Percentiles rank a stretch among this genome's conserved stretches.
Conservation (phyloP, 1,140 invertebrate species). For the Drosophila sp. region DNA sequence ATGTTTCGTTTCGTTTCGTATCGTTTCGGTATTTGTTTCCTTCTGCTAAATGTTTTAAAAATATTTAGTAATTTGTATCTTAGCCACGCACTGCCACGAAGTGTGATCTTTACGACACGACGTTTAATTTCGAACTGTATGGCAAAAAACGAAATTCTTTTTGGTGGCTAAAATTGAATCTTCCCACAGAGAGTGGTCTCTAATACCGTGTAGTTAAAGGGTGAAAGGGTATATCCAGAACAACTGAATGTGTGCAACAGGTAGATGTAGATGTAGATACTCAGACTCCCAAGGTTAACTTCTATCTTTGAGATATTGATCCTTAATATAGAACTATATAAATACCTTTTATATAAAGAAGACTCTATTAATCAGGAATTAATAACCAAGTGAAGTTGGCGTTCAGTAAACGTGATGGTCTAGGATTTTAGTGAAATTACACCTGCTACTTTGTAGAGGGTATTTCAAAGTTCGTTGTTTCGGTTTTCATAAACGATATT, state of each 20-base stretch:
- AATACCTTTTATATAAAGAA: no score
- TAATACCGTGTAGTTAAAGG: background rate
- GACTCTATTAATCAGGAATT: no score
- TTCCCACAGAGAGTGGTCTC: slow-evolving; percentile 20
- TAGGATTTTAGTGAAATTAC: no score
- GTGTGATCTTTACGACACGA: slow-evolving; percentile 66
- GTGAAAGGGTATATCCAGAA: background rate
- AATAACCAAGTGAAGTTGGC: no score
- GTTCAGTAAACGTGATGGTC: no score
- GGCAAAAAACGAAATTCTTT: slow-evolving; percentile 60
- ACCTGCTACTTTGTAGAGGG: slow-evolving; percentile 8
- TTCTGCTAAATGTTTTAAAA: slow-evolving; percentile 38
- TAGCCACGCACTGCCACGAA: slow-evolving; percentile 35
- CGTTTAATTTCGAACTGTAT: slow-evolving; percentile 76
- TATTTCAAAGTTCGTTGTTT: background rate
- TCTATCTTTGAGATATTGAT: slow-evolving; percentile 22
- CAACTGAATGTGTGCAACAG: slow-evolving; percentile 33
- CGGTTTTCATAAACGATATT: background rate
- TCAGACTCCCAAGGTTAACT: no score
- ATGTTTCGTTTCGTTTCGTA: slow-evolving; percentile 37
- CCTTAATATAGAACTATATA: no score
- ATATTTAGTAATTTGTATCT: slow-evolving; percentile 28
- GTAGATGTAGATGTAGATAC: slow-evolving; percentile 10
- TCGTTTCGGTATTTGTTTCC: slow-evolving; percentile 33
- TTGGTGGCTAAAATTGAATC: slow-evolving; percentile 74